Percentiles rank a stretch among this genome's conserved stretches.
Conservation (phyloP, 2,888 invertebrate species). For the Muscina levida region DNA sequence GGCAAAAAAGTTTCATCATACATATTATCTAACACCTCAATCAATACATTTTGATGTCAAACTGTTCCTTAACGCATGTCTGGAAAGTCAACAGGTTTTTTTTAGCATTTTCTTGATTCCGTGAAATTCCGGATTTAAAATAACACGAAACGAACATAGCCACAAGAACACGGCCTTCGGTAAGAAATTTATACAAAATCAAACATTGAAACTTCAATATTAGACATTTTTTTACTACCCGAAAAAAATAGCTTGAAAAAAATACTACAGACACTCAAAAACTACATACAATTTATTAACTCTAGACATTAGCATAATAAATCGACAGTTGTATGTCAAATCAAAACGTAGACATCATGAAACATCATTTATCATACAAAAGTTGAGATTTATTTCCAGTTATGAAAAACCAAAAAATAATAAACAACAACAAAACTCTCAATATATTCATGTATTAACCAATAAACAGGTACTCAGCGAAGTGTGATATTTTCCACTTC, state of each 20-base stretch:
- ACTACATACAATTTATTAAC: conserved; percentile 9
- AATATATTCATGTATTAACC: neutral
- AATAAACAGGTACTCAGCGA: neutral
- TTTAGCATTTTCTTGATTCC: too few relatives aligned
- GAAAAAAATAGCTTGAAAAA: neutral
- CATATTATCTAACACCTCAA: too few relatives aligned
- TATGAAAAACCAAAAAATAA: neutral
- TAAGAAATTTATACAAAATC: conserved; percentile 7
- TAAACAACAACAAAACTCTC: neutral
- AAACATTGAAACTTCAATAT: conserved; percentile 14
- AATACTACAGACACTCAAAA: conserved; percentile 1
- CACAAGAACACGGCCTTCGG: neutral
- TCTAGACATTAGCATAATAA: conserved; percentile 5
- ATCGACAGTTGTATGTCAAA: conserved; percentile 1
- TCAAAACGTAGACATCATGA: neutral
- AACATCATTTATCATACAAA: neutral
- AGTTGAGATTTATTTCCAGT: neutral
- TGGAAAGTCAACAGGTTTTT: too few relatives aligned
- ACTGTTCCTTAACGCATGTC: too few relatives aligned
- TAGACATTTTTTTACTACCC: conserved; percentile 17
- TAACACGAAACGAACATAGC: too few relatives aligned
- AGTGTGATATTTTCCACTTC: conserved; percentile 4
- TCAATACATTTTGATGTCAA: too few relatives aligned
- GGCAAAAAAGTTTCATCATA: too few relatives aligned
- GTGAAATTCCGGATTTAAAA: too few relatives aligned